Evolutionary conservation across 2,797 vertebrate genomes (phyloP).

Genomic region (Harpagifer antarcticus): DNA sequence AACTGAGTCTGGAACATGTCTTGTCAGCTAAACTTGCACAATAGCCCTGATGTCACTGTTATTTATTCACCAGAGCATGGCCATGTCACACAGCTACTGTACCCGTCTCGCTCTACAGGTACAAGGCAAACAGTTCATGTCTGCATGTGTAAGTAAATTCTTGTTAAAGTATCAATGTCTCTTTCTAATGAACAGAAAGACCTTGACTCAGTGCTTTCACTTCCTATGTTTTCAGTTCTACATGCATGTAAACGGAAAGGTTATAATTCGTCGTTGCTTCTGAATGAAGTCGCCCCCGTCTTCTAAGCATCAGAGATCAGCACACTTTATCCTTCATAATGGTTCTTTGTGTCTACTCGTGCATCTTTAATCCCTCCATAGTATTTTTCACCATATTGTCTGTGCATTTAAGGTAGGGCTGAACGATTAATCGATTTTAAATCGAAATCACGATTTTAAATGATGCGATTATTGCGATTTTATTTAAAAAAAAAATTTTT

Average conservation of each 20-base stretch:
- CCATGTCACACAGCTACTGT: not conserved
- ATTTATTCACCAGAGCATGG: conserved; percentile 11
- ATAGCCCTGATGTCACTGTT: conserved; percentile 7
- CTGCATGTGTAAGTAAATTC: conserved; percentile 16
- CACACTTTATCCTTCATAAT: not conserved
- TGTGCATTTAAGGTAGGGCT: conserved; percentile 4
- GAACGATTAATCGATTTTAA: too few relatives aligned
- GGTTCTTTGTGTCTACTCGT: not conserved
- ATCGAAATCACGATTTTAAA: too few relatives aligned
- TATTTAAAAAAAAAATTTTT: too few relatives aligned
- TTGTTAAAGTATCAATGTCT: not conserved
- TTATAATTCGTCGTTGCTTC: conserved; percentile 29
- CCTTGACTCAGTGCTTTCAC: conserved; percentile 34
- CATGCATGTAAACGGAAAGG: conserved; percentile 17
- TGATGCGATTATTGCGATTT: too few relatives aligned
- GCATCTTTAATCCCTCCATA: not conserved
- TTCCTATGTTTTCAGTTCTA: conserved; percentile 47
- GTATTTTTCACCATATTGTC: not conserved
- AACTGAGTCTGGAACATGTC: conserved; percentile 27
- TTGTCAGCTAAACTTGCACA: conserved; percentile 18
- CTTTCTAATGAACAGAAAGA: conserved; percentile 39
- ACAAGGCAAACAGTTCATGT: conserved; percentile 27
- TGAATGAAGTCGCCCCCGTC: conserved; percentile 30
- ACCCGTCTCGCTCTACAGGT: not conserved
- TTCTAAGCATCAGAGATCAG: conserved; percentile 1